Evolutionary conservation across 2,113 vertebrate genomes (phyloP), one percentile per base, ranked within the genome.

Genomic region (Chascanopsetta lugubris): DNA sequence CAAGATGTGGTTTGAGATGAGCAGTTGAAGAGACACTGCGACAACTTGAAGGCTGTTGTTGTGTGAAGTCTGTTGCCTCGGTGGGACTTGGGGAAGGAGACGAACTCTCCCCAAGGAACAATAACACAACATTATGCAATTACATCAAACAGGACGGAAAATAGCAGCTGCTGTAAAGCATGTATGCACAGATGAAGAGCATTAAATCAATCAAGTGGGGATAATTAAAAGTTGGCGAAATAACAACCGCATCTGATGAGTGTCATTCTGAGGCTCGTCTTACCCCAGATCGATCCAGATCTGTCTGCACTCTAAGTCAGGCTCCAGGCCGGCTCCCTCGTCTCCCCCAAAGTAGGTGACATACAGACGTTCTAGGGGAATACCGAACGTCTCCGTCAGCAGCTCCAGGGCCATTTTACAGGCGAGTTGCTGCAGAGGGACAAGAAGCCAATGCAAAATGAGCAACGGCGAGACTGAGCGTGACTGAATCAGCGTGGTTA

Each of bases 221-320:
- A 32, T 48, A 8, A 47, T 24, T 58, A 40, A 34, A 34, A 34
- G 32, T 34, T 11, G 12, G 9, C 12, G 2, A 11, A 34, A 34
- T 34, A 12, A 34, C 9, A 34, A 30, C 29, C 34, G 34, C 11
- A 46, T 8, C 8, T n/a, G 22, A 51, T 29, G 36, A 17, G 9
- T 18, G 7, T 8, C 1, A 15, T 62, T 62, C 12, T 9, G 25
- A 21, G 43, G 5, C 1, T 1, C 18, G n/a, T 79, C 93, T 94
- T 86, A 98, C 97, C 96, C 97, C n/a, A 99, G 72, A 80, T 96
- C 91, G n/a, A 95, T 87, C 97, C 97, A 99, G 77, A 99, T 98
- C 88, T 97, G 93, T 85, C 93, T 99, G 90, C 97, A 99, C 73
- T 99, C 97, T 86, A 97, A 85, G 83, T 99, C 97, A 0, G 96